phyloP scores from a whole-genome alignment of 35 echinoderm and acorn worm species.

The Ophioderma brevispina region DNA sequence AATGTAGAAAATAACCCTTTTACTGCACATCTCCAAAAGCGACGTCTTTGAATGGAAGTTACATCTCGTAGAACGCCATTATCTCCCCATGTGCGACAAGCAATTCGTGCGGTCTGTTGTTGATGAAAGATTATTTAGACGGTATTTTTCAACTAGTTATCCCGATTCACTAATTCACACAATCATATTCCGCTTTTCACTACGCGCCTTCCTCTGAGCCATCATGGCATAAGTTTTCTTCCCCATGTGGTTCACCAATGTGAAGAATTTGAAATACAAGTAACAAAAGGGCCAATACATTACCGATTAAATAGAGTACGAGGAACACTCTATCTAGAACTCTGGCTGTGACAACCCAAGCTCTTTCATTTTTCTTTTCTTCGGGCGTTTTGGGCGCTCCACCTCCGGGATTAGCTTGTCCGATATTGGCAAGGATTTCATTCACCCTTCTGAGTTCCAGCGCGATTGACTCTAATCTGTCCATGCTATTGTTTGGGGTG shows the following conservation, averaged over 20 bases:
- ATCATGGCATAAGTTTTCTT: background rate
- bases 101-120: too few species aligned
- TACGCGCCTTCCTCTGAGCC: background rate
- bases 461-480: constrained; percentile 59
- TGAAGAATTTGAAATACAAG: constrained; percentile 33
- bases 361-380: constrained; percentile 34
- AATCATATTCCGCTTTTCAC: too few species aligned
- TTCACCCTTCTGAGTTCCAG: constrained; percentile 77
- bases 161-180: too few species aligned
- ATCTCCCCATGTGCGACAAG: too few species aligned
- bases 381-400: constrained; percentile 18
- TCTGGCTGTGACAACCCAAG: constrained; percentile 70
- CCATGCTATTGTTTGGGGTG: constrained; percentile 14
- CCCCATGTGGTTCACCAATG: background rate
- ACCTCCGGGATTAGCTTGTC: constrained; percentile 9
- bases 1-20: too few species aligned
- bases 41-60: too few species aligned
- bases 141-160: too few species aligned
- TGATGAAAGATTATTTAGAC: too few species aligned
- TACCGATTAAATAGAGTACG: constrained; percentile 66
- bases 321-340: constrained; percentile 88
- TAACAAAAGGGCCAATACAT: constrained; percentile 10
- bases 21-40: too few species aligned
- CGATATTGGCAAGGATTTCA: constrained; percentile 54
- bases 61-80: too few species aligned